Base-by-base conservation (phyloP, 2,797 vertebrate species). In the Pseudocheirus occidentalis region DNA sequence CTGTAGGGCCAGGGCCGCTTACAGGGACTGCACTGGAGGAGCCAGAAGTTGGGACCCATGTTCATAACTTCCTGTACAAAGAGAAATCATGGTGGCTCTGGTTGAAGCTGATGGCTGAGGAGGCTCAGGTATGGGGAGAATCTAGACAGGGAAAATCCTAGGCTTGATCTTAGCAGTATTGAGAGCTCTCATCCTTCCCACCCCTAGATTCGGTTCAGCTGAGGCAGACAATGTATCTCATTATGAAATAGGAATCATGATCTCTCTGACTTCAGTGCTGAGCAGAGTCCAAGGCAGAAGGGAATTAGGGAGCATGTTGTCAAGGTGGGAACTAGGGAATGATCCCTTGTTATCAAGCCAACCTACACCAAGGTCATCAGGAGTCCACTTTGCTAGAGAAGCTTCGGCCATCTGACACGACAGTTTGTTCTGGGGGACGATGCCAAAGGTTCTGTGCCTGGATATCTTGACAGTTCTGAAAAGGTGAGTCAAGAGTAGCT, bases 401-500 rank as follows among this genome's bases (percentile, higher is more conserved):
- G 24, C 1, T 28, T 28, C 40, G 40, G 40, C 73, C 73, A 87
- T 27, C 73, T 46, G 40, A 87, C 3, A 1, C 11, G 73, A 87
- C 21, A 34, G 10, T 87, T 46, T 40, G 9, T 27, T 50, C 21
- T 50, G 58, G 46, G 90, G 87, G 18, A 66, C 0, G 9, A 95
- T 31, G 87, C 13, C 58, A 59, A 66, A 56, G 91, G 94, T 40
- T 91, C 93, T 73, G 31, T n/a, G 91, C 93, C 73, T n/a, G 56
- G 18, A 1, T 55, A 56, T 27, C 24, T 52, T 0, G 0, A 52
- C 34, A 94, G 94, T 50, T 91, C 89, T 57, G 62, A 11, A 1
- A 5, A 57, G 55, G 40, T 90, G 16, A 54, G 24, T 50, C 11
- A 0, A 28, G 3, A 52, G 52, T 27, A 34, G 58, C 14, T 89